Conservation (phyloP, 2,113 vertebrate genomes). For the Paramormyrops kingsleyae region DNA sequence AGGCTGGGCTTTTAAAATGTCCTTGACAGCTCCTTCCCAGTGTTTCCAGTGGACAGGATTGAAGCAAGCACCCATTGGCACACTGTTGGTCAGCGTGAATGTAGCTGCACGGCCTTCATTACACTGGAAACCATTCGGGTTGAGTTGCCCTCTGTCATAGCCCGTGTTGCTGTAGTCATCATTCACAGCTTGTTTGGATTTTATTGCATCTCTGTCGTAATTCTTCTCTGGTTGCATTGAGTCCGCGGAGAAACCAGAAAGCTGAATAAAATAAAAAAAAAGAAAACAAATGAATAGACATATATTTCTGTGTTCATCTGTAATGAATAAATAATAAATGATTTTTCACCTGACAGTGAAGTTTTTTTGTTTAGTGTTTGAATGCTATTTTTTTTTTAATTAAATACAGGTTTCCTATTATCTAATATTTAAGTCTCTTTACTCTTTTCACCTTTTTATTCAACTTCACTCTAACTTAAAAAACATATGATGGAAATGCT, state of each 20-base stretch:
- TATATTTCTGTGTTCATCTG: not conserved
- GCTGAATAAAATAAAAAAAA: not conserved
- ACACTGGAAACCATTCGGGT: slow-evolving; percentile 23
- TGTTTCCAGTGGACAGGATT: slow-evolving; percentile 15
- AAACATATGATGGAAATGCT: not conserved
- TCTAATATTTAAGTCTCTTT: not conserved
- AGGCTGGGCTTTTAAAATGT: not conserved
- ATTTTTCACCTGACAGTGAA: not conserved
- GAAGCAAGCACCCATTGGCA: slow-evolving; percentile 29
- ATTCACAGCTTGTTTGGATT: slow-evolving; percentile 17
- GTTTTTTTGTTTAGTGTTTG: not conserved
- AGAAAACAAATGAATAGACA: not conserved
- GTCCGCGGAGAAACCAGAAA: not conserved
- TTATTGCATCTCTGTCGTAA: not conserved
- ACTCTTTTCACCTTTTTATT: not conserved
- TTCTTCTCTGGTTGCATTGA: not conserved
- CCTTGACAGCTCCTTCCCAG: not conserved
- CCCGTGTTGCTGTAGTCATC: slow-evolving; percentile 18
- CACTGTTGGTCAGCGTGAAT: slow-evolving; percentile 35
- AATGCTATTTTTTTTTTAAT: not conserved
- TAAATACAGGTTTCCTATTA: not conserved
- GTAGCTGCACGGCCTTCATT: not conserved
- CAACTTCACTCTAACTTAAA: not conserved
- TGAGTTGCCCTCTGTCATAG: slow-evolving; percentile 34
- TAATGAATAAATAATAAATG: not conserved